phyloP scores from a whole-genome alignment of 2,113 vertebrate genomes.

The Oncorhynchus masou region DNA sequence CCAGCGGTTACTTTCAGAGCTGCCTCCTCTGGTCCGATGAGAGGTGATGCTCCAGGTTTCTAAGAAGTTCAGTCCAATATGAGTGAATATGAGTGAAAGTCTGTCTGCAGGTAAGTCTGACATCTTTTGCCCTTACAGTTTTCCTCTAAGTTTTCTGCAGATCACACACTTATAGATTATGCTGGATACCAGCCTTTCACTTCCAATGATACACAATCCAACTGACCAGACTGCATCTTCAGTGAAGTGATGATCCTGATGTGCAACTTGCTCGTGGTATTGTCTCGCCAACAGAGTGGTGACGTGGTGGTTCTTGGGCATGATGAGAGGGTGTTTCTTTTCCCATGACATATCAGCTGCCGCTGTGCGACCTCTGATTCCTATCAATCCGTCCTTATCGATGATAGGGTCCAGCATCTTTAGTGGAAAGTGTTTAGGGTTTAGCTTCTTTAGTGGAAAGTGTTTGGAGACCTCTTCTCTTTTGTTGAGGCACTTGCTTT shows the following conservation, averaged over 20 bases:
- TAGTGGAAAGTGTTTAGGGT: background rate
- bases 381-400: background rate
- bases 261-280: background rate
- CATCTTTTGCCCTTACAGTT: background rate
- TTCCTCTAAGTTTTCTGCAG: background rate
- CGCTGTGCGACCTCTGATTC: slow-evolving; percentile 9
- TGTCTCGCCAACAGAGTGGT: slow-evolving; percentile 9
- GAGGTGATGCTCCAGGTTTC: too few relatives aligned
- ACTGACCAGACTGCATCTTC: background rate
- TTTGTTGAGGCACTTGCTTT: background rate
- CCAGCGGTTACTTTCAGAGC: too few relatives aligned
- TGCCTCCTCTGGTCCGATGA: too few relatives aligned
- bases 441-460: background rate
- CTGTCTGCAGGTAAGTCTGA: too few relatives aligned
- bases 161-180: background rate
- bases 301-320: slow-evolving; percentile 2
- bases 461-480: slow-evolving; percentile 1
- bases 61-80: too few relatives aligned
- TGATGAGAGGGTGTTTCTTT: too few relatives aligned
- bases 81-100: too few relatives aligned
- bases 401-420: slow-evolving; percentile 8
- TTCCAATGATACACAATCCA: background rate
- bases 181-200: background rate
- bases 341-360: too few relatives aligned
- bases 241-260: background rate